Percentiles rank a stretch among this genome's conserved stretches.
phyloP scores from a whole-genome alignment of 2,888 invertebrate species.

The Perizoma flavofasciatum region DNA sequence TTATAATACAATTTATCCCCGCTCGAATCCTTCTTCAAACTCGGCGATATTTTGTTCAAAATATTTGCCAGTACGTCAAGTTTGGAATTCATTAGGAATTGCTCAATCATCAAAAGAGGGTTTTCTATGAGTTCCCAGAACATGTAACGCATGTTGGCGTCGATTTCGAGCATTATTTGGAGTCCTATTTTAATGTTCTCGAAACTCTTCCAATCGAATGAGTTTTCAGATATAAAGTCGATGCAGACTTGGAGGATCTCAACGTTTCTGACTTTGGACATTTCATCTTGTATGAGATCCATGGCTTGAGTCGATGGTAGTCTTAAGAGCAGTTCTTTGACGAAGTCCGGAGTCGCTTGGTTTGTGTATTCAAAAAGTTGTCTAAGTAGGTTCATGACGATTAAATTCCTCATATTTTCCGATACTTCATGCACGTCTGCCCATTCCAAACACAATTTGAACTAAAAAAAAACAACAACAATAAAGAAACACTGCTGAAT shows the following conservation, averaged over 20 bases:
- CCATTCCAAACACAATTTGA: constrained; percentile 88
- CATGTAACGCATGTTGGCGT: constrained; percentile 79
- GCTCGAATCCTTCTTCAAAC: constrained; percentile 63
- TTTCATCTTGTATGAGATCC: constrained; percentile 85
- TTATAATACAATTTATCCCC: constrained; percentile 85
- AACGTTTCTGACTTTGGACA: constrained; percentile 85
- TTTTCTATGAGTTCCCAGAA: constrained; percentile 87
- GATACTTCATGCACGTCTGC: constrained; percentile 85
- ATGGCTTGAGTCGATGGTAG: constrained; percentile 84
- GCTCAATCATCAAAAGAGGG: constrained; percentile 92
- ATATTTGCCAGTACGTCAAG: constrained; percentile 87
- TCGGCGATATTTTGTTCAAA: constrained; percentile 82
- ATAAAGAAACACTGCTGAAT: background rate
- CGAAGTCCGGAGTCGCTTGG: constrained; percentile 67
- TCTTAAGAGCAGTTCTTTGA: constrained; percentile 83
- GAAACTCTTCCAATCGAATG: constrained; percentile 78
- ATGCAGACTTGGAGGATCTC: constrained; percentile 86
- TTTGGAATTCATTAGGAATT: constrained; percentile 93
- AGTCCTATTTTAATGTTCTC: constrained; percentile 87
- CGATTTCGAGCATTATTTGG: constrained; percentile 86
- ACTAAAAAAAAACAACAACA: constrained; percentile 64
- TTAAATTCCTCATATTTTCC: constrained; percentile 80
- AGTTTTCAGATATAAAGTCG: constrained; percentile 83
- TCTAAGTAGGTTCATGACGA: constrained; percentile 80
- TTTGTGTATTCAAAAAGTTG: constrained; percentile 82